A percentile compares a stretch with the other conserved stretches of the same genome.
These are phyloP conservation scores for Lophochroa leadbeateri DNA, from an alignment of 2,113 vertebrate species.

Conservation along the genomic window DNA sequence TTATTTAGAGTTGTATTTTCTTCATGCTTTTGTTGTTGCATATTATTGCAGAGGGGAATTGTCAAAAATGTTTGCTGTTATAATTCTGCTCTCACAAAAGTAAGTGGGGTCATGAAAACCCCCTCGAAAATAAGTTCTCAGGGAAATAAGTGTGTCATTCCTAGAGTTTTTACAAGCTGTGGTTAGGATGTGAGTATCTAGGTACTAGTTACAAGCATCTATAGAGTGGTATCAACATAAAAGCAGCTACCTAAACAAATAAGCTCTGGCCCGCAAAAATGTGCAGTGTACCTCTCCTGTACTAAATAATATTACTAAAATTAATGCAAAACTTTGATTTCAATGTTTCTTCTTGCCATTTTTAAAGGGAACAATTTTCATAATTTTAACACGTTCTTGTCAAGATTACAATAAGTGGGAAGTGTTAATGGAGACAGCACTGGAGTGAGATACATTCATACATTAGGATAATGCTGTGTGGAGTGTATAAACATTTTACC, in stretches of 20 bases:
- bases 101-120: background rate
- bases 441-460: background rate
- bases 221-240: background rate
- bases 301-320: background rate
- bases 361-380: background rate
- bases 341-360: background rate
- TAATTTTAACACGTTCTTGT: background rate
- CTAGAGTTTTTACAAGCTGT: background rate
- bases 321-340: background rate
- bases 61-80: background rate
- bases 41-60: background rate
- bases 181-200: background rate
- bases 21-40: fast-evolving
- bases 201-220: background rate
- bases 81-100: background rate
- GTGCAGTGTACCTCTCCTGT: background rate
- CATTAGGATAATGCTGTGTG: background rate
- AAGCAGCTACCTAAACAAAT: background rate
- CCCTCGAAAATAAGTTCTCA: background rate
- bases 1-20: background rate
- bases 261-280: background rate
- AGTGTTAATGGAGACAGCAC: background rate
- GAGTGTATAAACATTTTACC: background rate
- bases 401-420: background rate
- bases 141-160: background rate